Evolutionary conservation across 2,797 vertebrate genomes (phyloP), one percentile per base, ranked within the genome.

Genomic region (Poeciliopsis paucimaculata): DNA sequence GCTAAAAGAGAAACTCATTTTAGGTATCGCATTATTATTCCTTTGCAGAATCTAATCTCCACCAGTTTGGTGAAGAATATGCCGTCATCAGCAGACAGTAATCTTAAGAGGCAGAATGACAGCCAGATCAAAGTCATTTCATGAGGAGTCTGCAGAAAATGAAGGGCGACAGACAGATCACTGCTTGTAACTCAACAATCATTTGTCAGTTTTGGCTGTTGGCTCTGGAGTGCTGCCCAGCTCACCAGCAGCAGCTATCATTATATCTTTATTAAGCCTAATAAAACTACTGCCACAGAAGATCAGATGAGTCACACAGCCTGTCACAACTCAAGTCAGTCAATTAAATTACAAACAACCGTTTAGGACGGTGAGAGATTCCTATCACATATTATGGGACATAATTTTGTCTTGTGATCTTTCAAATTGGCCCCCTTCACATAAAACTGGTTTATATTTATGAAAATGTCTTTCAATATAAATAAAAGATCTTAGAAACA

Each of bases 221-320:
- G 79, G 26, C 81, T 74, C 75, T 91, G 89, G 88, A 91, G 75
- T 2, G 12, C 15, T 31, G 82, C 91, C 91, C 91, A 77, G 86
- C 82, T 73, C 86, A 89, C 47, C 90, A 77, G 39, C 75, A 85
- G 70, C 43, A 86, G 81, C 88, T 88, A 88, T 93, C 85, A 91
- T 90, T 88, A 87, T 62, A 89, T 91, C 91, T 90, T 87, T 86
- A 92, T 87, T 92, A 87, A 89, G 80, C 82, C 79, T 75, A 87
- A 90, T 90, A 68, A 85, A 86, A 84, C 39, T n/a, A 72, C 81
- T 90, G 88, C 71, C 90, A 88, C 76, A 78, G 68, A 49, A 74
- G 82, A 87, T 82, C 47, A 78, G 45, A 78, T 89, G 89, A 93
- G 82, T 91, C 93, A 85, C 57, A 77, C 55, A 76, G 20, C 31